A percentile compares a stretch with the other conserved stretches of the same genome.
Conservation (phyloP, 2,113 vertebrate genomes). For the Paraplagusia blochii region DNA sequence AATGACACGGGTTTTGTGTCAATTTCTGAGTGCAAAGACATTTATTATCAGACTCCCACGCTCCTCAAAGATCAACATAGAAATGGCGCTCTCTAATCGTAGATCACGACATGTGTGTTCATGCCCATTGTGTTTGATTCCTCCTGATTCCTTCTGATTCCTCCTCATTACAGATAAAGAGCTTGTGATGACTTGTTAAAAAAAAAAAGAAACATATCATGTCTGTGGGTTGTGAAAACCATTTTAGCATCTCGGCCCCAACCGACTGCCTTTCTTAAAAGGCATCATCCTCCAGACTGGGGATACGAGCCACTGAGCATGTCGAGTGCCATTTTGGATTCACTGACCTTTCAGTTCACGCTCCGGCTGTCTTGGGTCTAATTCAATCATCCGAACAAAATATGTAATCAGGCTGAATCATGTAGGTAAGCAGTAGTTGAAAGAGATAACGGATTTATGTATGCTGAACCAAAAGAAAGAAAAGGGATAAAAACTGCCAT, state of each 20-base stretch:
- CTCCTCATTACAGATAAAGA: not conserved
- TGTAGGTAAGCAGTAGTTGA: not conserved
- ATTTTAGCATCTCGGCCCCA: slow-evolving; percentile 44
- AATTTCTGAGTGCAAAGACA: no score
- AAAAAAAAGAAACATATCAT: slow-evolving; percentile 25
- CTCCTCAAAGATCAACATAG: no score
- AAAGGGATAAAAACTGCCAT: no score
- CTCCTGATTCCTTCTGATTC: not conserved
- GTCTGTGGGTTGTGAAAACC: slow-evolving; percentile 27
- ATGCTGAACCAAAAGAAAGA: not conserved
- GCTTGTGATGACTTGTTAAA: slow-evolving; percentile 16
- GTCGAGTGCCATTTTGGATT: slow-evolving; percentile 47
- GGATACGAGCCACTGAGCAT: slow-evolving; percentile 45
- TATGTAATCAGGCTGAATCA: not conserved
- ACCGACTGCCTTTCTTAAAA: slow-evolving; percentile 31
- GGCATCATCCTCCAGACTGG: slow-evolving; percentile 28
- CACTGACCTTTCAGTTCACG: slow-evolving; percentile 49
- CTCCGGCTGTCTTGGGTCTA: slow-evolving; percentile 26
- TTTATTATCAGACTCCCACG: no score
- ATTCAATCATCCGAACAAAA: slow-evolving; percentile 27
- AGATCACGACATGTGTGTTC: not conserved
- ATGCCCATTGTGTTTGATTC: not conserved
- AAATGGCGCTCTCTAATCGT: no score
- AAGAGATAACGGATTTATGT: slow-evolving; percentile 1
- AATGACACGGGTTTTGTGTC: slow-evolving; percentile 1